Base-by-base conservation (phyloP, 1,140 invertebrate genomes). In the Camponotus vicinus region DNA sequence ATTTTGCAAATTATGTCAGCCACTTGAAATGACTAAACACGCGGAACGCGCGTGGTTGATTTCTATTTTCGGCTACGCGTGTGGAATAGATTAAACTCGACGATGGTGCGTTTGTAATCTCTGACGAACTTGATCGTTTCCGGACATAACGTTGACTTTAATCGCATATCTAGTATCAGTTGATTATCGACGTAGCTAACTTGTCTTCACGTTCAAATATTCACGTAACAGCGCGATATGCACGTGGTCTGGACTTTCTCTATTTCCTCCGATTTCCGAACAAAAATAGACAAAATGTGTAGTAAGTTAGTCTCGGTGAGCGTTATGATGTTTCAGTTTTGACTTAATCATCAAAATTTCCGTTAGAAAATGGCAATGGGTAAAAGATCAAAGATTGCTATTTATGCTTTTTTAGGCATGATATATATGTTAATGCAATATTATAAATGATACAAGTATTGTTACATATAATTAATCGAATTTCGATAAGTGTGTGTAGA, bases 271-370 rank as follows among this genome's bases (percentile, higher is more conserved):
- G 55, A 78, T 86, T 90, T 88, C 77, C 89, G 77, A 90, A 55
- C 73, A 76, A 90, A 90, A 90, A 90, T 90, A 90, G 86, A 88
- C 9, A 45, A 67, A 9, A 15, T 61, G 37, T 42, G 80, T 86
- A 87, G 67, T 55, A 21, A 71, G 37, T 82, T 34, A n/a, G 18
- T 64, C 27, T 40, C 34, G 18, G 34, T 13, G 15, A 71, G 2
- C 78, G 34, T 40, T 40, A n/a, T 15, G 75, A 79, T 66, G 21
- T 73, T 82, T 71, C 52, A 71, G 45, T 18, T 73, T 32, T 11
- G 15, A 59, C 18, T 45, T 13, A 7, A 61, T 11, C 27, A 15
- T 27, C 40, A 9, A 45, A 40, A n/a, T 3, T n/a, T 67, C 52
- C 18, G 18, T 21, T 59, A 5, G 13, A 34, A 61, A 59, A 59